A percentile compares a stretch with the other conserved stretches of the same genome.
Conservation (phyloP, 2,113 vertebrate genomes). For the Suricata suricatta region DNA sequence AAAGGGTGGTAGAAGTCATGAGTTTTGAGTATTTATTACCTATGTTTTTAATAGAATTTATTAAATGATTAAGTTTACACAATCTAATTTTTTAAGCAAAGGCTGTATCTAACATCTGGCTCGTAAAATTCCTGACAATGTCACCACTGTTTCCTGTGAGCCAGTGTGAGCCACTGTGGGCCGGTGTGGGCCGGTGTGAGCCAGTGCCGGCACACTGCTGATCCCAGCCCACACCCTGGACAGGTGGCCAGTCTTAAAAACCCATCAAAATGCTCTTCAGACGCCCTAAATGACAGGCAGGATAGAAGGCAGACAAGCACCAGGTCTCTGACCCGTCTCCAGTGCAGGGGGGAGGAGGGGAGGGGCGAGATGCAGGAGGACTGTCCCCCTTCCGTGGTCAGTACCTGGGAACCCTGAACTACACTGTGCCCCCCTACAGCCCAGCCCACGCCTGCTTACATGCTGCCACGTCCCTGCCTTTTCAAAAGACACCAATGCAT, state of each 20-base stretch:
- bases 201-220: background rate
- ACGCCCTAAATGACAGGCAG: background rate
- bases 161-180: rapidly evolving
- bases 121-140: background rate
- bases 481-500: background rate
- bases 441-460: background rate
- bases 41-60: background rate
- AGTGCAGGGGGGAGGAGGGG: background rate
- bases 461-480: background rate
- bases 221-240: background rate
- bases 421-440: background rate
- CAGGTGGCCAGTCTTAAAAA: background rate
- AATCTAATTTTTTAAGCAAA: background rate
- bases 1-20: background rate
- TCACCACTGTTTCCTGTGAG: background rate
- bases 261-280: background rate
- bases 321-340: background rate
- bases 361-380: background rate
- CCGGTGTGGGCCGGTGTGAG: background rate
- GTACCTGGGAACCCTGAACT: background rate
- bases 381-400: background rate
- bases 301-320: background rate
- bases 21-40: background rate
- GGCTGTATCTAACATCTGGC: background rate
- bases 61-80: background rate